A percentile compares a stretch with the other conserved stretches of the same genome.
These are phyloP conservation scores for Drosophila tripunctata DNA, from an alignment of 2,888 invertebrate species.

Conservation along the genomic window DNA sequence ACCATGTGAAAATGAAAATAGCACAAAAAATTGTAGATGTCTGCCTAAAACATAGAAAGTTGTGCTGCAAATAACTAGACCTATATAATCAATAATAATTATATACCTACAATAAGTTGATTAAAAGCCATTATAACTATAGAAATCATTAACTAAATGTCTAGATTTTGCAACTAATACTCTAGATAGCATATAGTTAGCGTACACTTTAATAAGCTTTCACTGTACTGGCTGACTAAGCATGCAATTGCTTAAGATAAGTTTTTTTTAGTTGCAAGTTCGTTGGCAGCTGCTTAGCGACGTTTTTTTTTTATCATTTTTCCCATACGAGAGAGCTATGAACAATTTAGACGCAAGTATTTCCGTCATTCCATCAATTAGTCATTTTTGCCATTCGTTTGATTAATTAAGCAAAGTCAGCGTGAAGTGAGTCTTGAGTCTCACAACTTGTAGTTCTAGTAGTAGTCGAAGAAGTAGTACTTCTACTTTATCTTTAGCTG, in stretches of 20 bases:
- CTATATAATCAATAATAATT: too few relatives aligned
- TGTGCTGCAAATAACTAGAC: too few relatives aligned
- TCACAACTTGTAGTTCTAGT: not conserved
- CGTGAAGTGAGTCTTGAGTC: conserved; percentile 6
- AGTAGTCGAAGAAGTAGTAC: too few relatives aligned
- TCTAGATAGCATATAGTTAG: too few relatives aligned
- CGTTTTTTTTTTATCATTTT: too few relatives aligned
- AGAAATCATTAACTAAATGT: too few relatives aligned
- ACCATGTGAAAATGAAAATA: too few relatives aligned
- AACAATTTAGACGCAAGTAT: not conserved
- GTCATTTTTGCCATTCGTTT: conserved; percentile 21
- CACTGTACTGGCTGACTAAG: conserved; percentile 9
- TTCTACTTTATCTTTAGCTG: not conserved
- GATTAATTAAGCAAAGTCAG: conserved; percentile 31
- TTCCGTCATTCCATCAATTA: conserved; percentile 31
- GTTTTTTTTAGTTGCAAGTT: conserved; percentile 3
- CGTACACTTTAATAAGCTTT: not conserved
- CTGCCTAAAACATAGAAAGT: too few relatives aligned
- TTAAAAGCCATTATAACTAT: too few relatives aligned
- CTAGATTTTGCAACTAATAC: too few relatives aligned
- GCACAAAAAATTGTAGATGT: too few relatives aligned
- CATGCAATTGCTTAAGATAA: conserved; percentile 38
- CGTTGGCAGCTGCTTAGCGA: conserved; percentile 16
- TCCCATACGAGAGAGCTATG: conserved; percentile 9
- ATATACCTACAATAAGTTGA: too few relatives aligned